A percentile compares a stretch with the other conserved stretches of the same genome.
Conservation (phyloP, 1,140 invertebrate genomes). For the Heliconius melpomene region DNA sequence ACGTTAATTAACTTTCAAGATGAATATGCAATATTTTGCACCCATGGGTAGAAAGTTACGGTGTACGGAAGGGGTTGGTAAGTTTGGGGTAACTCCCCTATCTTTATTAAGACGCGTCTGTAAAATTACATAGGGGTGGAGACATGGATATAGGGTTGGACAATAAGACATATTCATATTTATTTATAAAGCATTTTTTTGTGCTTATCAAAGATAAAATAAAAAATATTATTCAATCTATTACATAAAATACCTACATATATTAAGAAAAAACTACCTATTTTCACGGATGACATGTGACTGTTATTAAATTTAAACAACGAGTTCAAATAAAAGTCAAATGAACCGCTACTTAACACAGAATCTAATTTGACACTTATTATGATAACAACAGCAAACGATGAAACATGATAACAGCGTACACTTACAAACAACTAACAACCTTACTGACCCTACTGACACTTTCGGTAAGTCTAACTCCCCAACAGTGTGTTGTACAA, state of each 20-base stretch:
- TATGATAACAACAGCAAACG: not conserved
- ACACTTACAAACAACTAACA: not conserved
- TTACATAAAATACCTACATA: too few species aligned
- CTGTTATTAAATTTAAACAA: not conserved
- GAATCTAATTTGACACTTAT: not conserved
- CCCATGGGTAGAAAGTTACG: constrained; percentile 37
- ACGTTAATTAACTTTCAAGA: constrained; percentile 47
- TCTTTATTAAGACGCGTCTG: constrained; percentile 19
- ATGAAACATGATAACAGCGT: not conserved
- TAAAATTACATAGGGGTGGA: constrained; percentile 15
- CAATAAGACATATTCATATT: not conserved
- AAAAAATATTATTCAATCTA: too few species aligned
- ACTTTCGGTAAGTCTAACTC: constrained; percentile 34
- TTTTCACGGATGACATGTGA: too few species aligned
- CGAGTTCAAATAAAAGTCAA: not conserved
- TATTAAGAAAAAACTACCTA: too few species aligned
- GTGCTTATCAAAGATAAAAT: too few species aligned
- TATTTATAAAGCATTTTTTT: not conserved
- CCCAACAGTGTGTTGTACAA: constrained; percentile 46
- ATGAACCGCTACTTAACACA: not conserved
- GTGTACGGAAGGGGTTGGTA: constrained; percentile 15
- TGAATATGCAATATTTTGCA: constrained; percentile 48
- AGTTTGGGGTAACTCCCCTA: constrained; percentile 35
- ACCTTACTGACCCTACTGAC: constrained; percentile 15
- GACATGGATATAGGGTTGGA: not conserved